Base-by-base conservation (phyloP, 2,113 vertebrate genomes). In the Onychostruthus taczanowskii region DNA sequence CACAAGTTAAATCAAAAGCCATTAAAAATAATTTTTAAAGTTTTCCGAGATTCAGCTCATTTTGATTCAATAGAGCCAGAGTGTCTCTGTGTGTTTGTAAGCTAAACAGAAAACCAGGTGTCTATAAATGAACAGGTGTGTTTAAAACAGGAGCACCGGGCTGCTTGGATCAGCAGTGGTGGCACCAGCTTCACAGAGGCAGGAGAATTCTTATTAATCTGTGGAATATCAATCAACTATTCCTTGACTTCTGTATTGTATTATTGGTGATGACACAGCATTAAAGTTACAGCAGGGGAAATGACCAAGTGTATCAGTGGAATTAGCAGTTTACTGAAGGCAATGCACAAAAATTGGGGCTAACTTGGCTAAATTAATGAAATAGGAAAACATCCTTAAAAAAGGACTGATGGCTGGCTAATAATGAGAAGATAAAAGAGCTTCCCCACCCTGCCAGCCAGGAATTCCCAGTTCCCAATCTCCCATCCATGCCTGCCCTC, bases 41-140 rank as follows among this genome's bases (percentile, higher is more conserved):
- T 87, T 91, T 59, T 31, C 11, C 11, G 5, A 75, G 72, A 18
- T 15, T 21, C 19, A 68, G 55, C 9, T 59, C 2, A 6, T 59
- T 85, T 62, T 75, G 37, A 8, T 47, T 90, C 41, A 6, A 5
- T 5, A 17, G 8, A 79, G 39, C 31, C 68, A 66, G 47, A 9
- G 8, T 49, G 3, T 79, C 17, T 62, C 1, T 26, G 16, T 27
- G 5, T 13, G 14, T 6, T 9, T 4, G 2, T 2, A 3, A 2
- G 19, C 22, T 5, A 2, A 63, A 31, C 2, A 64, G 33, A n/a
- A 43, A 81, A 21, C 0, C 3, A 16, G 28, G 35, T 9, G 28
- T n/a, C 67, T 52, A 0, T 1, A 15, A 55, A 44, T 0, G 9
- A 30, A 1, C 5, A 10, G 31, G 31, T 8, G 11, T 1, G 5